Percentiles rank a stretch among this genome's conserved stretches.
Evolutionary conservation across 2,797 vertebrate genomes (phyloP).

Genomic region (Megalops cyprinoides): DNA sequence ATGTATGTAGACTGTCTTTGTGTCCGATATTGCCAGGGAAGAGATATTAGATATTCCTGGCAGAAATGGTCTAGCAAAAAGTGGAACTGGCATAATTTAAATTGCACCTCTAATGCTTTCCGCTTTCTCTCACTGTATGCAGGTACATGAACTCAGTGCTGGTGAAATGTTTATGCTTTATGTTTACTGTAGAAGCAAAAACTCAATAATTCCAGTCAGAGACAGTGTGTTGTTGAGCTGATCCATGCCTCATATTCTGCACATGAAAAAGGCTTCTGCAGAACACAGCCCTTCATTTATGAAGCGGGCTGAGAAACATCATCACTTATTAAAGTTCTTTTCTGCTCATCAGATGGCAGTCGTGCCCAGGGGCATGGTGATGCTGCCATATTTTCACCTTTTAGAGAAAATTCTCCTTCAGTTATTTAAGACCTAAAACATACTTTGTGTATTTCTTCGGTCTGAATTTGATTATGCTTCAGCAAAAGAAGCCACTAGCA

Average conservation of each 20-base stretch:
- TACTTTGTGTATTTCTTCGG: not conserved
- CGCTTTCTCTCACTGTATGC: too few species aligned
- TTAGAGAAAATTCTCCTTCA: too few species aligned
- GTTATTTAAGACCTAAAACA: too few species aligned
- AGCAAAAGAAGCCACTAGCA: not conserved
- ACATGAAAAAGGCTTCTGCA: not conserved
- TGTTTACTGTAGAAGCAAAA: not conserved
- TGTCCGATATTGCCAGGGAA: not conserved
- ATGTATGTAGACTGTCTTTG: not conserved
- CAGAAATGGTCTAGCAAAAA: not conserved
- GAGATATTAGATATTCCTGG: not conserved
- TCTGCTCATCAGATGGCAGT: not conserved
- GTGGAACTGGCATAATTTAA: too few species aligned
- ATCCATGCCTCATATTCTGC: not conserved
- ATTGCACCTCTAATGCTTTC: too few species aligned
- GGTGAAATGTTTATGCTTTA: too few species aligned
- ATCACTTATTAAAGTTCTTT: not conserved
- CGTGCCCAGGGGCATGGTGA: not conserved
- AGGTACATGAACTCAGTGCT: too few species aligned
- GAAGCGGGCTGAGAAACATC: not conserved
- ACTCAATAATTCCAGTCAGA: not conserved
- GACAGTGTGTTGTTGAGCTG: not conserved
- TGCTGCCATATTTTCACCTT: too few species aligned
- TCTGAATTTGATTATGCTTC: not conserved
- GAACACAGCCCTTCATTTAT: not conserved